Conservation (phyloP, 2,797 vertebrate genomes). For the Garrulus glandarius region DNA sequence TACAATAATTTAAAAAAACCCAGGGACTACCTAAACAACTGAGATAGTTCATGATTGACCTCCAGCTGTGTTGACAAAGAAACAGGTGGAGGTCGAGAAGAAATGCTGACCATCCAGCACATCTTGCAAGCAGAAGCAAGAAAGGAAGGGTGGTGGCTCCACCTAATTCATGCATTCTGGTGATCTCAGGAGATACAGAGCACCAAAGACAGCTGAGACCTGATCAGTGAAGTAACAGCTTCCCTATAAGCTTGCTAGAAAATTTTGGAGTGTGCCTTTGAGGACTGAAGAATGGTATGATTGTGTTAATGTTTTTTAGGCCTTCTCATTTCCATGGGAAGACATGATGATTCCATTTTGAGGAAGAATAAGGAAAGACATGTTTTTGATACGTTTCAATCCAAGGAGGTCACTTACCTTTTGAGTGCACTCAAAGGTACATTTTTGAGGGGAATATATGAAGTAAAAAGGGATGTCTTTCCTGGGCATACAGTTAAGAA, state of each 20-base stretch:
- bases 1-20: background rate
- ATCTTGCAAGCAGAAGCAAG: background rate
- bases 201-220: background rate
- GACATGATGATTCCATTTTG: background rate
- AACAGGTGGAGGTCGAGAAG: background rate
- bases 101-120: background rate
- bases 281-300: background rate
- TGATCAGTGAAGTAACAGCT: background rate
- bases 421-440: background rate
- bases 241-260: background rate
- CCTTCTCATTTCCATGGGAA: background rate
- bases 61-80: background rate
- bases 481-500: background rate
- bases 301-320: background rate
- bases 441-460: background rate
- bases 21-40: background rate
- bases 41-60: background rate
- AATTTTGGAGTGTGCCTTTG: background rate
- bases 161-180: background rate
- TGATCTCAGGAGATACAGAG: background rate
- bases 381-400: background rate
- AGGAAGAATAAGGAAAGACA: background rate
- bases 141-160: background rate
- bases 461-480: background rate
- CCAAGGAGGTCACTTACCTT: background rate